Conservation (phyloP, 1,140 invertebrate species). For the Cheumatopsyche charites region DNA sequence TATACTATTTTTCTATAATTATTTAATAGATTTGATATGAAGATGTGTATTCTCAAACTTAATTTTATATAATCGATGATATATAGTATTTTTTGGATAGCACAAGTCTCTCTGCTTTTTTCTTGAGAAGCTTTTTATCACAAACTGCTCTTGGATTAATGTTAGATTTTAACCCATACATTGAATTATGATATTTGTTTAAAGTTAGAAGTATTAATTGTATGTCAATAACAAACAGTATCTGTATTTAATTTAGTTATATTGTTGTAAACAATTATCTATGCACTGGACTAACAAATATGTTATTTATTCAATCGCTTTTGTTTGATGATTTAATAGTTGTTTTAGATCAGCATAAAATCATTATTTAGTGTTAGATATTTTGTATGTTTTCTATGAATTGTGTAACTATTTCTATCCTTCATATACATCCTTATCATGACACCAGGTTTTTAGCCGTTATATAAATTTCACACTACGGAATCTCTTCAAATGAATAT, state of each 20-base stretch:
- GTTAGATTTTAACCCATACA: conserved; percentile 12
- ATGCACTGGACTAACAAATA: conserved; percentile 27
- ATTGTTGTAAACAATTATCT: conserved; percentile 23
- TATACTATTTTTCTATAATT: not conserved
- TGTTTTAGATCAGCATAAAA: conserved; percentile 36
- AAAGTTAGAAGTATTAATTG: conserved; percentile 14
- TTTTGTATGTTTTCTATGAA: conserved; percentile 1
- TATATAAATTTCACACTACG: too few relatives aligned
- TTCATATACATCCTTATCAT: too few relatives aligned
- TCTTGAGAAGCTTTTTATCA: conserved; percentile 30
- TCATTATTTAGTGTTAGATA: conserved; percentile 17
- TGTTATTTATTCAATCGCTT: conserved; percentile 29
- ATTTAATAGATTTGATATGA: conserved; percentile 23
- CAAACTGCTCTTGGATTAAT: conserved; percentile 25
- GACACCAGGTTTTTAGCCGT: too few relatives aligned
- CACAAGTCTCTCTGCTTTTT: conserved; percentile 44
- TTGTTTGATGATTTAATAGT: conserved; percentile 30
- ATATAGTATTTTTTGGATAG: conserved; percentile 33
- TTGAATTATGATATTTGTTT: conserved; percentile 19
- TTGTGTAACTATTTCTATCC: not conserved
- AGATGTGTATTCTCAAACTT: conserved; percentile 4
- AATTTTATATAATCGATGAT: not conserved
- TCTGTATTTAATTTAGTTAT: conserved; percentile 26
- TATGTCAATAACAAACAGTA: conserved; percentile 24
- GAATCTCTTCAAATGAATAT: not conserved